A percentile compares a stretch with the other conserved stretches of the same genome.
These are phyloP conservation scores for Selenia dentaria DNA, from an alignment of 2,888 invertebrate species.

Conservation along the genomic window DNA sequence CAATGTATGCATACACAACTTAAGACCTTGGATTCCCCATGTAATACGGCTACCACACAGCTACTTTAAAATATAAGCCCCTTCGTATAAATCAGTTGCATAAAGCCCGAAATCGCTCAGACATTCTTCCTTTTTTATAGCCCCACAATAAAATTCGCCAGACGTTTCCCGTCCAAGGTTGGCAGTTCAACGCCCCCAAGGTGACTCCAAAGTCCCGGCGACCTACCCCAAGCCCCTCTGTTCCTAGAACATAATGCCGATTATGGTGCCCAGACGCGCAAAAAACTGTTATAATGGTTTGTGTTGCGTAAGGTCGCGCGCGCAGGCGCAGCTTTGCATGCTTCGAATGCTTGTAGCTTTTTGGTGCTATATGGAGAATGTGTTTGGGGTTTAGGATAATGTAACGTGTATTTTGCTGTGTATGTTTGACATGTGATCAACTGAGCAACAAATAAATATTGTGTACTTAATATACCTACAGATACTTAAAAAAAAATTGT, in stretches of 20 bases:
- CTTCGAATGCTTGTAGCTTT: conserved; percentile 1
- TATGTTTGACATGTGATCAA: no score
- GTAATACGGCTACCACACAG: no score
- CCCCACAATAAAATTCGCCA: conserved; percentile 25
- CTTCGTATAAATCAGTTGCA: not conserved
- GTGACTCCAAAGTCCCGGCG: conserved; percentile 70
- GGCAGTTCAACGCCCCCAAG: conserved; percentile 64
- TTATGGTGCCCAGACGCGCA: conserved; percentile 43
- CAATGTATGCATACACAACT: no score
- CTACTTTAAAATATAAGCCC: no score
- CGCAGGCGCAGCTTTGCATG: conserved; percentile 20
- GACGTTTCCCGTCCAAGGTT: conserved; percentile 28
- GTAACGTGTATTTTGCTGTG: no score
- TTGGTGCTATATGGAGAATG: conserved; percentile 2
- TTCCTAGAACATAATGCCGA: conserved; percentile 60
- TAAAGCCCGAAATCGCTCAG: conserved; percentile 4
- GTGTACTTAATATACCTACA: no score
- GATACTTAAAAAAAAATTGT: no score
- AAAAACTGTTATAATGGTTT: conserved; percentile 41
- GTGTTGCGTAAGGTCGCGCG: conserved; percentile 34
- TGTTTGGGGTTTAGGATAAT: not conserved
- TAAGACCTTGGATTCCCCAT: no score
- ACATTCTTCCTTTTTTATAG: conserved; percentile 28
- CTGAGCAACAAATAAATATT: no score
- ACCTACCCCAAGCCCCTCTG: conserved; percentile 66